These are phyloP conservation scores for Myoxocephalus aenaeus DNA, from an alignment of 2,797 vertebrate genomes.

Conservation along the genomic window DNA sequence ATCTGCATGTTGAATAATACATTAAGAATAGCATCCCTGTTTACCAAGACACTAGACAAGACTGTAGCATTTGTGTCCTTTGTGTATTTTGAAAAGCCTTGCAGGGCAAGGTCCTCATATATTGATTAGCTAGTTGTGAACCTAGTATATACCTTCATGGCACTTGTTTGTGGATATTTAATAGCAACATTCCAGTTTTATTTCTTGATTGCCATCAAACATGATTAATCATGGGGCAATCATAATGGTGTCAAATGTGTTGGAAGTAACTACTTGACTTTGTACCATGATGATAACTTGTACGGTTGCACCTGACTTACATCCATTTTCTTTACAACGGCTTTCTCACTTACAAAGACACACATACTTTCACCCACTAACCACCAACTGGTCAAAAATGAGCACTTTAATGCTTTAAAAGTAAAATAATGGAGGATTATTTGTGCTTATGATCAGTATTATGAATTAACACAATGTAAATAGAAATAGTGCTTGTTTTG, in stretches of 20 bases:
- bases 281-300: constrained; percentile 38
- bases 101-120: constrained; percentile 81
- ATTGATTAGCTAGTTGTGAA: constrained; percentile 65
- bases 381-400: constrained; percentile 58
- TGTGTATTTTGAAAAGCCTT: constrained; percentile 77
- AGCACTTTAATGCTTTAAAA: constrained; percentile 85
- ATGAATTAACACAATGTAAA: constrained; percentile 73
- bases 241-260: constrained; percentile 47
- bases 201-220: constrained; percentile 42
- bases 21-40: constrained; percentile 34
- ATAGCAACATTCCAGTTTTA: constrained; percentile 72
- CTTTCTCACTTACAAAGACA: constrained; percentile 17
- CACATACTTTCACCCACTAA: constrained; percentile 27
- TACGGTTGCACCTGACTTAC: constrained; percentile 14
- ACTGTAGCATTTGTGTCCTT: constrained; percentile 45
- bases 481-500: constrained; percentile 77
- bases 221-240: constrained; percentile 31
- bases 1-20: constrained; percentile 50
- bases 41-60: constrained; percentile 44
- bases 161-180: constrained; percentile 68
- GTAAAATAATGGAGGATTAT: constrained; percentile 58
- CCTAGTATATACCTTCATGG: constrained; percentile 52
- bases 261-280: constrained; percentile 41
- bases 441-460: constrained; percentile 86
- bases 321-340: constrained; percentile 30